These are phyloP conservation scores for Strigamia crassipes DNA, from an alignment of 2,888 invertebrate species.

Conservation along the genomic window DNA sequence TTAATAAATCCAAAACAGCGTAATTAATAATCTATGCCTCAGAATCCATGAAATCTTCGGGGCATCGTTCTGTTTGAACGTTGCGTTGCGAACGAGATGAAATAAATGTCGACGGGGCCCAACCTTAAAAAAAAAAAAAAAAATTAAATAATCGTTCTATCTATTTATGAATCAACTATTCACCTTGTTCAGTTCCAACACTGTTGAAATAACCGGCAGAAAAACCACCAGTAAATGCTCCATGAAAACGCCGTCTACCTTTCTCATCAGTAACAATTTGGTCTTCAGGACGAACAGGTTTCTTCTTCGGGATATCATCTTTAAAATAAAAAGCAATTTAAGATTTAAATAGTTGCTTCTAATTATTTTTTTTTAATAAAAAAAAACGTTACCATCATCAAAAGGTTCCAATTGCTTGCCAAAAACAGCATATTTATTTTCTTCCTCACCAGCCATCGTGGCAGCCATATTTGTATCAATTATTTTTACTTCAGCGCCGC, in stretches of 20 bases:
- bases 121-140: slow-evolving; percentile 65
- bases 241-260: slow-evolving; percentile 91
- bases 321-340: slow-evolving; percentile 44
- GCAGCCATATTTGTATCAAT: slow-evolving; percentile 53
- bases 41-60: slow-evolving; percentile 97
- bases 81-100: slow-evolving; percentile 80
- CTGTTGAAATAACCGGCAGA: slow-evolving; percentile 97
- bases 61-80: slow-evolving; percentile 65
- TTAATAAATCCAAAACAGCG: background rate
- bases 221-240: slow-evolving; percentile 98
- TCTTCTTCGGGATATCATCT: slow-evolving; percentile 81
- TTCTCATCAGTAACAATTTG: slow-evolving; percentile 87
- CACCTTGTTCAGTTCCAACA: slow-evolving; percentile 86
- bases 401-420: slow-evolving; percentile 81
- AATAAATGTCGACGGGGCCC: slow-evolving; percentile 86
- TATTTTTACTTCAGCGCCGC: slow-evolving; percentile 37
- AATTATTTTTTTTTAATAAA: background rate
- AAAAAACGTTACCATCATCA: slow-evolving; percentile 72
- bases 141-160: background rate
- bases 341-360: background rate
- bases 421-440: slow-evolving; percentile 68
- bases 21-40: slow-evolving; percentile 65
- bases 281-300: slow-evolving; percentile 75
- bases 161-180: background rate
- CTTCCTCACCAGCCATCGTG: slow-evolving; percentile 66